Conservation (phyloP, 2,888 invertebrate genomes). For the Habroteleia sp. region DNA sequence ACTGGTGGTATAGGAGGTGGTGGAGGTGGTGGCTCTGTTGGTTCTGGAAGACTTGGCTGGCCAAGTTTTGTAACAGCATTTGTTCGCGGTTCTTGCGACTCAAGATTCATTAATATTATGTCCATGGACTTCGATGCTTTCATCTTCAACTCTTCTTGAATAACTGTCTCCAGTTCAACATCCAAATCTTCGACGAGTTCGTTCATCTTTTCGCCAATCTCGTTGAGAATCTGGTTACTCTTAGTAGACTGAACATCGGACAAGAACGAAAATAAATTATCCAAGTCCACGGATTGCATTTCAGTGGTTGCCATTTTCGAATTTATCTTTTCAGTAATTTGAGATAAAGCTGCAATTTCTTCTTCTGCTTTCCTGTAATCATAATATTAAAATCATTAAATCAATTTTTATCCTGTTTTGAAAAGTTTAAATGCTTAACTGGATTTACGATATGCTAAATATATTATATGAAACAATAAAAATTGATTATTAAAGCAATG, state of each 20-base stretch:
- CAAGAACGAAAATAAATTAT: constrained; percentile 94
- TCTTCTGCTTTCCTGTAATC: constrained; percentile 85
- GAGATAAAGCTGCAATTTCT: constrained; percentile 87
- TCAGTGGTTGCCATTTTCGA: constrained; percentile 83
- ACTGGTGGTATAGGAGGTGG: constrained; percentile 83
- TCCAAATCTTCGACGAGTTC: constrained; percentile 91
- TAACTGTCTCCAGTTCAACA: constrained; percentile 87
- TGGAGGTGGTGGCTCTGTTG: constrained; percentile 88
- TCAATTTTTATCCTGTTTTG: too few species aligned
- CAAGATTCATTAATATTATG: constrained; percentile 29
- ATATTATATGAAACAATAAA: too few species aligned
- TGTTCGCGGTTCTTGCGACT: constrained; percentile 69
- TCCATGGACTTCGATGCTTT: constrained; percentile 59
- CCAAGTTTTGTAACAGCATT: constrained; percentile 79
- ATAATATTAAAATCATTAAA: too few species aligned
- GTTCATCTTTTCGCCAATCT: constrained; percentile 92
- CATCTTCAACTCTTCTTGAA: constrained; percentile 83
- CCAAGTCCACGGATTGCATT: constrained; percentile 90
- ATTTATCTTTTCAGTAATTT: constrained; percentile 88
- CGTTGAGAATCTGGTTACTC: constrained; percentile 87
- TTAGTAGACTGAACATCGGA: constrained; percentile 87
- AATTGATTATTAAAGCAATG: too few species aligned
- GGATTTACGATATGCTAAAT: too few species aligned
- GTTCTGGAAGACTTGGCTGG: constrained; percentile 87
- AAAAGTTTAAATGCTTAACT: too few species aligned